phyloP scores from a whole-genome alignment of 2,797 vertebrate species.

The Neopelma chrysocephalum region DNA sequence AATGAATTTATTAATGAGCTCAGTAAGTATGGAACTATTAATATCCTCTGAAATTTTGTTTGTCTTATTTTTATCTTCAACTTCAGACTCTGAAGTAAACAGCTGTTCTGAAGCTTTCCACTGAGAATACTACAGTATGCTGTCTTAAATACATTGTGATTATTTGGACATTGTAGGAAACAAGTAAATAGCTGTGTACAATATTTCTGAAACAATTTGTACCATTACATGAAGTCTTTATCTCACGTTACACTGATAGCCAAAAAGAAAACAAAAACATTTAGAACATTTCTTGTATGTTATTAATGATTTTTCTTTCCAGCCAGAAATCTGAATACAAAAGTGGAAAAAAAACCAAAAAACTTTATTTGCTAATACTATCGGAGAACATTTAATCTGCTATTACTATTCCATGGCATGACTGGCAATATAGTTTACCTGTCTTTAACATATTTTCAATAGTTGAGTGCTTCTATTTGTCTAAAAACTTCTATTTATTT shows the following conservation, averaged over 20 bases:
- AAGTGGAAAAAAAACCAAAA: not conserved
- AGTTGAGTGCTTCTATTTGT: not conserved
- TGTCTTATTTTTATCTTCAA: constrained; percentile 48
- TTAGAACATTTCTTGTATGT: not conserved
- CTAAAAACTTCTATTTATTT: not conserved
- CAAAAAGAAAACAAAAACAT: not conserved
- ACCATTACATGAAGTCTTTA: not conserved
- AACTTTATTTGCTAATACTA: not conserved
- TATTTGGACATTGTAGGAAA: not conserved
- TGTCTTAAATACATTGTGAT: not conserved
- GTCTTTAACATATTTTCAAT: not conserved
- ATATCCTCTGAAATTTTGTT: constrained; percentile 32
- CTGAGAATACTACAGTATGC: not conserved
- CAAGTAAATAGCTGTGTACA: not conserved
- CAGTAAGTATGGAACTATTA: constrained; percentile 63
- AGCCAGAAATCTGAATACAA: not conserved
- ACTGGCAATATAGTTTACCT: not conserved
- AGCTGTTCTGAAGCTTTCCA: constrained; percentile 41
- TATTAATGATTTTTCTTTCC: not conserved
- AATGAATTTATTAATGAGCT: constrained; percentile 80
- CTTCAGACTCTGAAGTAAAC: constrained; percentile 27
- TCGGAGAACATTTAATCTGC: not conserved
- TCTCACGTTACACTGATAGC: not conserved
- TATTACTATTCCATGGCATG: not conserved
- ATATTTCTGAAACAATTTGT: not conserved